These are phyloP conservation scores for Drosophila sturtevanti DNA, from an alignment of 1,140 invertebrate genomes.

Conservation along the genomic window DNA sequence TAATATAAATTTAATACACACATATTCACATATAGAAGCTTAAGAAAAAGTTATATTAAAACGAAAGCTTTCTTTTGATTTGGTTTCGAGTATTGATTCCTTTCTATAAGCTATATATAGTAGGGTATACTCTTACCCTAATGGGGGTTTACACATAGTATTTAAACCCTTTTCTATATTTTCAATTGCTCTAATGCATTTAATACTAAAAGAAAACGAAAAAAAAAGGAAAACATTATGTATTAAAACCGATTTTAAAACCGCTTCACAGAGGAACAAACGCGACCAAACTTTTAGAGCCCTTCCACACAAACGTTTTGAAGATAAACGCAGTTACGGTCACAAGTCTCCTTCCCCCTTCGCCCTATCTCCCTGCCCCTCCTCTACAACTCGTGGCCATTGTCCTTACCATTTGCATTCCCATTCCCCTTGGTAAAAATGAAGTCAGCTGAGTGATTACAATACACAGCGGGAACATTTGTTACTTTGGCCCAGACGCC, in stretches of 20 bases:
- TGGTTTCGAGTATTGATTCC: no score
- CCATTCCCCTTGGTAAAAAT: conserved; percentile 3
- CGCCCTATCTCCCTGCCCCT: no score
- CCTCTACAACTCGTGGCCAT: background rate
- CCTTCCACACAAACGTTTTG: background rate
- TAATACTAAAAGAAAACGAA: background rate
- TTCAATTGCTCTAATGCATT: conserved; percentile 5
- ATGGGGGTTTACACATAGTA: no score
- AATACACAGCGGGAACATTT: conserved; percentile 59
- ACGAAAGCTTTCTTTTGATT: no score
- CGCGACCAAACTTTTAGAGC: background rate
- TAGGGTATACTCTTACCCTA: no score
- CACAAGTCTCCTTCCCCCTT: background rate
- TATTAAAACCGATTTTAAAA: background rate
- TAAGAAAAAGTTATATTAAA: no score
- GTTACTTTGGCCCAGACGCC: conserved; percentile 26
- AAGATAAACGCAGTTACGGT: background rate
- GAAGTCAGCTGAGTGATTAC: conserved; percentile 56
- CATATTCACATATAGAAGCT: no score
- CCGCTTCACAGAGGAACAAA: background rate
- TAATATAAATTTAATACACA: no score
- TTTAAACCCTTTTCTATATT: no score
- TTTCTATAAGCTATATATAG: no score
- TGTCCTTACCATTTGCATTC: background rate
- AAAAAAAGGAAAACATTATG: background rate